Evolutionary conservation across 2,113 vertebrate species (phyloP).

Genomic region (Porphyrio hochstetteri): DNA sequence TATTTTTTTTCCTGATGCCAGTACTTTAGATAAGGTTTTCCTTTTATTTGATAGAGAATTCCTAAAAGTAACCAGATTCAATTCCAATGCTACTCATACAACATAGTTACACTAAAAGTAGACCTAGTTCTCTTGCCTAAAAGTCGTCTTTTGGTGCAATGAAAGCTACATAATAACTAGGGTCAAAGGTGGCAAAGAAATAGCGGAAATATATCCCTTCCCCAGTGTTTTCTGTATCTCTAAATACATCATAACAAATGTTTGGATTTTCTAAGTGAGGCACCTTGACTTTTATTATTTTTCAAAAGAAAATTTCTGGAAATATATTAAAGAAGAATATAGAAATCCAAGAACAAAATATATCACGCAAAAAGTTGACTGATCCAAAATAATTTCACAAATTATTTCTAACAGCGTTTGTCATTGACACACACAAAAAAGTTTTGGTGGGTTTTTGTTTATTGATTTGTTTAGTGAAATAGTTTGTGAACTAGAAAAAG

Average conservation of each 20-base stretch:
- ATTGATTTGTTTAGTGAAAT: not conserved
- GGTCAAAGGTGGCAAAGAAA: not conserved
- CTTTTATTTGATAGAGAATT: not conserved
- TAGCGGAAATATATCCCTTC: not conserved
- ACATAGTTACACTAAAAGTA: not conserved
- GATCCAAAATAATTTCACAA: not conserved
- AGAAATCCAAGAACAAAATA: not conserved
- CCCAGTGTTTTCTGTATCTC: not conserved
- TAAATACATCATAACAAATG: too few relatives aligned
- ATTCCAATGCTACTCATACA: not conserved
- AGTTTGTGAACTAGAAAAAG: not conserved
- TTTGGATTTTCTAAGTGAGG: too few relatives aligned
- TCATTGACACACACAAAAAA: not conserved
- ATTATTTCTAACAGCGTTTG: not conserved
- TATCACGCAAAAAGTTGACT: accelerated
- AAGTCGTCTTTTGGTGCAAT: not conserved
- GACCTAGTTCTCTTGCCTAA: not conserved
- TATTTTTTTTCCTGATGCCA: not conserved
- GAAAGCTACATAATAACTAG: not conserved
- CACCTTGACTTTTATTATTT: not conserved
- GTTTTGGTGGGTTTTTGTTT: not conserved
- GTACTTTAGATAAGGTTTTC: not conserved
- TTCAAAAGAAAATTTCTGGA: not conserved
- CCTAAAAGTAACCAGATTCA: not conserved
- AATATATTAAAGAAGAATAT: not conserved